Conservation (phyloP, 2,888 invertebrate genomes). For the Urechis unicinctus region DNA sequence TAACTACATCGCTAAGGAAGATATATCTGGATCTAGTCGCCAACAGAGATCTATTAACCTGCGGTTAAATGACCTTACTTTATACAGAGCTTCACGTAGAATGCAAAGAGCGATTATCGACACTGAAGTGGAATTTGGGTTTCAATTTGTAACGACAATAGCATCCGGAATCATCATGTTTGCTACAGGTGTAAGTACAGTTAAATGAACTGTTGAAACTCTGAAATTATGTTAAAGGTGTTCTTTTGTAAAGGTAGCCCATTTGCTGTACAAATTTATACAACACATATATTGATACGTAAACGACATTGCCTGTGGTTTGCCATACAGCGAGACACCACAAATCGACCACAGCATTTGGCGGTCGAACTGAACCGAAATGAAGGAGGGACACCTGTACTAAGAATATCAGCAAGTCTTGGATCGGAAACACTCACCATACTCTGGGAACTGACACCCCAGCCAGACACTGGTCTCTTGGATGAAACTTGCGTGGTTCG, state of each 20-base stretch:
- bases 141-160: constrained; percentile 31
- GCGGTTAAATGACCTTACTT: no score
- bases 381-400: neutral
- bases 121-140: constrained; percentile 8
- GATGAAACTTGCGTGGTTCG: neutral
- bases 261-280: no score
- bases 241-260: no score
- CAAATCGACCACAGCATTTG: neutral
- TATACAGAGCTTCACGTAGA: no score
- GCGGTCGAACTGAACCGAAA: neutral
- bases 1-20: constrained; percentile 16
- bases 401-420: neutral
- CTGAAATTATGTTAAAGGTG: no score
- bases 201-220: no score
- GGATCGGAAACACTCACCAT: neutral
- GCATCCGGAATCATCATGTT: constrained; percentile 28
- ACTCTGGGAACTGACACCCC: neutral
- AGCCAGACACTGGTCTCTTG: neutral
- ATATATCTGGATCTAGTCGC: constrained; percentile 5
- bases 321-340: neutral
- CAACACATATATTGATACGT: no score
- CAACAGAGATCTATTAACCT: no score
- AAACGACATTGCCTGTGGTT: neutral
- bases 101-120: no score
- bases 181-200: constrained; percentile 31